These are phyloP conservation scores for Porites cylindrica DNA, from an alignment of 92 coral and sea anemone genomes.

Conservation along the genomic window DNA sequence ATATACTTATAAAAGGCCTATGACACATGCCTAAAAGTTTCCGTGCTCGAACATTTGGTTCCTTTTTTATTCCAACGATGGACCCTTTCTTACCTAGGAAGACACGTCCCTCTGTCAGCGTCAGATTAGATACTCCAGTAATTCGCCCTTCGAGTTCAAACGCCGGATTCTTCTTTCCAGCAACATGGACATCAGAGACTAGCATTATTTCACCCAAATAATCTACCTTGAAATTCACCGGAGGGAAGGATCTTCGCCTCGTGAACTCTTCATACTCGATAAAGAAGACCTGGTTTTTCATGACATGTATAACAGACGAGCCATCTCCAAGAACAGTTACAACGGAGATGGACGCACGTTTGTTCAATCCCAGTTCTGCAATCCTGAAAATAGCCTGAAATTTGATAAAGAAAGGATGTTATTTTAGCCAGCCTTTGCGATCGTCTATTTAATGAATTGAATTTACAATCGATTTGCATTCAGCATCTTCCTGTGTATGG, in stretches of 20 bases:
- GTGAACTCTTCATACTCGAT: slow-evolving; percentile 98
- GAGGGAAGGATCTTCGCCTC: slow-evolving; percentile 90
- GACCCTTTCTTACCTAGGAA: slow-evolving; percentile 1
- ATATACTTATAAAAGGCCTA: too few species aligned
- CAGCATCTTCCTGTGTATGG: too few species aligned
- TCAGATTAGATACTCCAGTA: slow-evolving; percentile 90
- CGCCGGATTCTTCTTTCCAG: slow-evolving; percentile 88
- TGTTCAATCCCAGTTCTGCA: slow-evolving; percentile 55
- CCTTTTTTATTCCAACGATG: too few species aligned
- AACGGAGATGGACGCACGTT: slow-evolving; percentile 80
- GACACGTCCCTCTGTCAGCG: slow-evolving; percentile 73
- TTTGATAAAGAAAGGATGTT: not conserved
- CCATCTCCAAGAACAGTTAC: slow-evolving; percentile 90
- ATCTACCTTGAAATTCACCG: slow-evolving; percentile 89
- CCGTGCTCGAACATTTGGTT: too few species aligned
- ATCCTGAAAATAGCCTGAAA: slow-evolving; percentile 86
- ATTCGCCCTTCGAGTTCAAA: slow-evolving; percentile 85
- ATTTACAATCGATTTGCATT: too few species aligned
- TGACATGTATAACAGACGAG: slow-evolving; percentile 80
- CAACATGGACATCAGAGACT: slow-evolving; percentile 90
- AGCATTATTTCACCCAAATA: slow-evolving; percentile 84
- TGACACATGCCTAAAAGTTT: too few species aligned
- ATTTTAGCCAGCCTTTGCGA: not conserved
- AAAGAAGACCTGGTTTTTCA: slow-evolving; percentile 79
- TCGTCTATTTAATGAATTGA: too few species aligned